Percentiles rank a stretch among this genome's conserved stretches.
Evolutionary conservation across 1,140 invertebrate species (phyloP).

Genomic region (Diachasma alloeum): DNA sequence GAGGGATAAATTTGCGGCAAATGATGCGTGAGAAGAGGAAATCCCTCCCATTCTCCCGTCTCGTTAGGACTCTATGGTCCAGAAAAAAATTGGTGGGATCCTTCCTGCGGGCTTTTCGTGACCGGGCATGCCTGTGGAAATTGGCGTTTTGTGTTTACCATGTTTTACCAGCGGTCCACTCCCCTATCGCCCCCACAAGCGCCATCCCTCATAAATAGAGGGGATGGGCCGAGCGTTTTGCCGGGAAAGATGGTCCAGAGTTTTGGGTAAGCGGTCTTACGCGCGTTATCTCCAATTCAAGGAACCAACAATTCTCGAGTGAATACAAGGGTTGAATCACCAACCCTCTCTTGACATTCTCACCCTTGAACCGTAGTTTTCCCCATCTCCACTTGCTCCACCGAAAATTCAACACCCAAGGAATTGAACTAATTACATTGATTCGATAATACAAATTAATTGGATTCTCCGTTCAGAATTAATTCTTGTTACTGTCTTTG

Average conservation of each 20-base stretch:
- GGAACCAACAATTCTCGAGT: background rate
- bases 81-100: conserved; percentile 36
- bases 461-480: background rate
- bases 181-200: background rate
- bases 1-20: background rate
- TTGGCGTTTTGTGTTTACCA: conserved; percentile 35
- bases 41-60: background rate
- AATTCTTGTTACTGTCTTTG: background rate
- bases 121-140: conserved; percentile 34
- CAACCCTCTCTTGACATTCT: conserved; percentile 5
- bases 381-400: background rate
- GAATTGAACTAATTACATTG: conserved; percentile 26
- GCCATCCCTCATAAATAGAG: conserved; percentile 47
- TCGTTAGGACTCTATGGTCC: conserved; percentile 41
- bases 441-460: conserved; percentile 23
- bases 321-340: background rate
- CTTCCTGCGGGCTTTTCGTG: background rate
- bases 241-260: background rate
- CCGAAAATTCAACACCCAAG: background rate
- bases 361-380: background rate
- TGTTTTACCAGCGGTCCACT: conserved; percentile 24
- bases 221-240: conserved; percentile 30
- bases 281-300: background rate
- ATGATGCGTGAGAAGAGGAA: conserved; percentile 6
- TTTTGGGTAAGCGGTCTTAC: background rate